phyloP scores from a whole-genome alignment of 2,797 vertebrate species.

The Oreortyx pictus region DNA sequence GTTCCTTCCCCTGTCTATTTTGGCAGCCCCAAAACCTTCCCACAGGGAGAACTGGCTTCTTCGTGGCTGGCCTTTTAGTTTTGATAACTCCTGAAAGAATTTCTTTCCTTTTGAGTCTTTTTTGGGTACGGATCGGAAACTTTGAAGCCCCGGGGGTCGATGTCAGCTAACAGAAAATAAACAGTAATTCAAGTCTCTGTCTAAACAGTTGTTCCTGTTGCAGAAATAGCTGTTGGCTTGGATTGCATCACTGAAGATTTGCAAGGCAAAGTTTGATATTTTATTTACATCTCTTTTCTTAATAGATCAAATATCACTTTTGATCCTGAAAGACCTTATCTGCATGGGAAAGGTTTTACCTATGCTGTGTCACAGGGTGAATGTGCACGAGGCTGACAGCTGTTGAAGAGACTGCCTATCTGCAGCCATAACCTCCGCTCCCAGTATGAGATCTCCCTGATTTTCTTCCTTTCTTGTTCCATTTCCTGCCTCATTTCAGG shows the following conservation, averaged over 20 bases:
- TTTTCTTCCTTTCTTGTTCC: background rate
- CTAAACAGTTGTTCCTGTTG: background rate
- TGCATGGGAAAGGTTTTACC: background rate
- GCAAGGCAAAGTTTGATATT: background rate
- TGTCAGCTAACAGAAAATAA: background rate
- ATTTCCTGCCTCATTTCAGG: background rate
- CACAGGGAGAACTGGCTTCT: conserved; percentile 11
- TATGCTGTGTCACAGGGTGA: background rate
- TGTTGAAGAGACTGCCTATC: background rate
- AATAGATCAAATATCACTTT: background rate
- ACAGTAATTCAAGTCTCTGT: background rate
- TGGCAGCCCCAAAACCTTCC: conserved; percentile 15
- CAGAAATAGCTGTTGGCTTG: background rate
- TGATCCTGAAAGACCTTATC: background rate
- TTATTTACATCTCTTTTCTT: background rate
- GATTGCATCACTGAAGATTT: background rate
- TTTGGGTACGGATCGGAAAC: background rate
- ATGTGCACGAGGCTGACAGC: background rate
- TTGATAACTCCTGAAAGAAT: conserved; percentile 10
- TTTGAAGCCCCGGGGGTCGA: background rate
- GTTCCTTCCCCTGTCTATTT: conserved; percentile 46
- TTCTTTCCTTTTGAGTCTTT: background rate
- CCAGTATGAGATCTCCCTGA: accelerated
- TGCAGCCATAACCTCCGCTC: background rate
- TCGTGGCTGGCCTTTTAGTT: conserved; percentile 18